Percentiles rank a stretch among this genome's conserved stretches.
Evolutionary conservation across 1,140 invertebrate genomes (phyloP).

Genomic region (Goniozus legneri): DNA sequence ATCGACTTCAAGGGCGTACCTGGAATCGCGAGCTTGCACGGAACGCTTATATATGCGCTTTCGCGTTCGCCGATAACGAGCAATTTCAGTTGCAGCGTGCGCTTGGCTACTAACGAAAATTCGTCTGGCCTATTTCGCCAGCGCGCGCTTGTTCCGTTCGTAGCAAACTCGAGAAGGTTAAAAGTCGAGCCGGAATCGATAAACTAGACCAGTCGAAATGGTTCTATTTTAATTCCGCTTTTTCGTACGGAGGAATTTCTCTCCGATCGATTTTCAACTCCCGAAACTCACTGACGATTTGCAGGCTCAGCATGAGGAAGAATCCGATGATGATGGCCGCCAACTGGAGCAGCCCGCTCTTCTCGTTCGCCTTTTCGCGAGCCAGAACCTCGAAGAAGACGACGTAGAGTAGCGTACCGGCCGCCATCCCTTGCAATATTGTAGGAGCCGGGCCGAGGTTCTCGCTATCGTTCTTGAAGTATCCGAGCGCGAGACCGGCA

Average conservation of each 20-base stretch:
- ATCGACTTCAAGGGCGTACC: slow-evolving; percentile 24
- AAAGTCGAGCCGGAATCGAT: too few species aligned
- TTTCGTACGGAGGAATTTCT: too few species aligned
- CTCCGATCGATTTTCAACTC: background rate
- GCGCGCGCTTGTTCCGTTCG: too few species aligned
- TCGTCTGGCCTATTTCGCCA: too few species aligned
- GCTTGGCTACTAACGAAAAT: too few species aligned
- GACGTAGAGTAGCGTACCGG: slow-evolving; percentile 84
- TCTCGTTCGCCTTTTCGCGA: slow-evolving; percentile 66
- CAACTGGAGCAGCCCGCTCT: slow-evolving; percentile 67
- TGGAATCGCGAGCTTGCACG: slow-evolving; percentile 18
- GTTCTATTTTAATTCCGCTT: too few species aligned
- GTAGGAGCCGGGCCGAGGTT: slow-evolving; percentile 45
- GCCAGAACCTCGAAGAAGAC: slow-evolving; percentile 89
- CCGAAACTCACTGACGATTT: slow-evolving; percentile 69
- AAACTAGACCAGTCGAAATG: too few species aligned
- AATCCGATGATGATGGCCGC: slow-evolving; percentile 71
- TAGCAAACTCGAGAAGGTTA: too few species aligned
- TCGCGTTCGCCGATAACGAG: too few species aligned
- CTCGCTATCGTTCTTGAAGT: slow-evolving; percentile 50
- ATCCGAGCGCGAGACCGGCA: slow-evolving; percentile 55
- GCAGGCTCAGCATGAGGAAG: slow-evolving; percentile 72
- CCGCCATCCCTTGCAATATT: slow-evolving; percentile 78
- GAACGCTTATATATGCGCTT: too few species aligned
- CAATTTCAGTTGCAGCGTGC: too few species aligned